These are phyloP conservation scores for Dryas iulia DNA, from an alignment of 1,140 invertebrate genomes.

Conservation along the genomic window DNA sequence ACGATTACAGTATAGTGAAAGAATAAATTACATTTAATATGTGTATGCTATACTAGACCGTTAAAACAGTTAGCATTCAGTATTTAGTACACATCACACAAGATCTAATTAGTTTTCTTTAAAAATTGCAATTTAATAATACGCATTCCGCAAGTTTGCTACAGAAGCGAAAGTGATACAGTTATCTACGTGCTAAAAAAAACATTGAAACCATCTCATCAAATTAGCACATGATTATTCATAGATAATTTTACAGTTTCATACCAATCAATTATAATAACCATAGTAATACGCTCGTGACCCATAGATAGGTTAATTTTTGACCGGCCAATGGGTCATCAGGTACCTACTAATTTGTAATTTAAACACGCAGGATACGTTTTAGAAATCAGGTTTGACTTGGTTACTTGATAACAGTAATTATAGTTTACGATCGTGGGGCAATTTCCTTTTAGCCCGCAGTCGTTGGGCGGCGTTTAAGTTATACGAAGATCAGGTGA, in stretches of 20 bases:
- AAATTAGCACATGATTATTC: background rate
- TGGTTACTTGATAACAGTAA: slow-evolving; percentile 44
- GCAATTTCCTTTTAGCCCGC: slow-evolving; percentile 50
- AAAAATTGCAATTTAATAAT: background rate
- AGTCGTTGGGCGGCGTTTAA: slow-evolving; percentile 30
- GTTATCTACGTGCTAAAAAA: no score
- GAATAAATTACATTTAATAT: no score
- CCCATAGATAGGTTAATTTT: slow-evolving; percentile 28
- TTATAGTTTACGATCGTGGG: slow-evolving; percentile 48
- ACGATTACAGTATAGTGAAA: no score
- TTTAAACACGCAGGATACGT: slow-evolving; percentile 45
- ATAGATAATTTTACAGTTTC: background rate
- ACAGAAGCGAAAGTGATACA: background rate
- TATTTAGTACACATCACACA: no score
- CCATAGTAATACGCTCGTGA: background rate
- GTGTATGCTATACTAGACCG: no score
- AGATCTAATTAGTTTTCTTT: background rate
- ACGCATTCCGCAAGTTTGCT: background rate
- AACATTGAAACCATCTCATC: background rate
- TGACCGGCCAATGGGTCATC: slow-evolving; percentile 40
- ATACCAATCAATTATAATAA: background rate
- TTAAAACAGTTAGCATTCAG: no score
- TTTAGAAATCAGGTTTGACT: slow-evolving; percentile 41
- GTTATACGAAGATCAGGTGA: slow-evolving; percentile 19
- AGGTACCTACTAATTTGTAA: slow-evolving; percentile 35